Percentiles rank a stretch among this genome's conserved stretches.
Conservation (phyloP, 2,113 vertebrate species). For the Hemicordylus capensis region DNA sequence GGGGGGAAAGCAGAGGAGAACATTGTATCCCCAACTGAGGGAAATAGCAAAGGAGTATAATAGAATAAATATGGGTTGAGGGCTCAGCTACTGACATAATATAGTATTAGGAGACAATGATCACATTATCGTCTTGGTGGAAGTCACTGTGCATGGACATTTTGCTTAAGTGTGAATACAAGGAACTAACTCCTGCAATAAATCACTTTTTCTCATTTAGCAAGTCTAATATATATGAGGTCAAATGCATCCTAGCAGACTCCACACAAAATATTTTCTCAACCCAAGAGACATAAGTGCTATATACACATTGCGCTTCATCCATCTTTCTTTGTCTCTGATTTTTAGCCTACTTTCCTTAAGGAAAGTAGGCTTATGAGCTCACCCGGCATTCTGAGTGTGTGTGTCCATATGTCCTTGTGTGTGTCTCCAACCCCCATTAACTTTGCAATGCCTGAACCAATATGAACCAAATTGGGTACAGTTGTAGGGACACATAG, state of each 20-base stretch:
- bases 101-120: conserved; percentile 31
- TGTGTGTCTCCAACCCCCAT: too few species aligned
- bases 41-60: conserved; percentile 49
- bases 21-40: conserved; percentile 21
- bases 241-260: conserved; percentile 46
- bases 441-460: too few species aligned
- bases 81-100: conserved; percentile 36
- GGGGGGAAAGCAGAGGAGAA: not conserved
- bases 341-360: too few species aligned
- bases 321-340: conserved; percentile 2
- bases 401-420: too few species aligned
- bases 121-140: conserved; percentile 35
- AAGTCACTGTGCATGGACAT: conserved; percentile 15
- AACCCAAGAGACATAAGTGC: not conserved
- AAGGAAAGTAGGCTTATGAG: too few species aligned
- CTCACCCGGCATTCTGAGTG: too few species aligned
- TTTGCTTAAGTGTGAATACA: conserved; percentile 29
- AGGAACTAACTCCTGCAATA: conserved; percentile 47
- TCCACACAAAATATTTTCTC: conserved; percentile 12
- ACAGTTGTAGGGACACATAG: too few species aligned
- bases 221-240: conserved; percentile 34
- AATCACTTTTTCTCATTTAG: conserved; percentile 57
- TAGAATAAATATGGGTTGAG: conserved; percentile 33
- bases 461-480: too few species aligned
- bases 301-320: conserved; percentile 21